These are phyloP conservation scores for Mizuhopecten yessoensis DNA, from an alignment of 1,140 invertebrate genomes.

Conservation along the genomic window DNA sequence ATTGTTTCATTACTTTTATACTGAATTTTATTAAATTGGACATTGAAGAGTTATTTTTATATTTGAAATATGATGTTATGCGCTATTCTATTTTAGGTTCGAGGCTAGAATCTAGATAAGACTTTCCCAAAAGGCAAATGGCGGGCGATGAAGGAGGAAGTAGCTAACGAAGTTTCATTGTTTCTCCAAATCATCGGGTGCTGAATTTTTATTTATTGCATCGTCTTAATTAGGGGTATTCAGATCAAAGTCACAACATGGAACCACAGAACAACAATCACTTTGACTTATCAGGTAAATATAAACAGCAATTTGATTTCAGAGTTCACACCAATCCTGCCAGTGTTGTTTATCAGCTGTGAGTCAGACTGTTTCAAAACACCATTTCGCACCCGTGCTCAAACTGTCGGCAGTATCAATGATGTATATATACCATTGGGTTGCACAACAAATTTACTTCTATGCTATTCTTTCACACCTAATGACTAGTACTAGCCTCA, in stretches of 20 bases:
- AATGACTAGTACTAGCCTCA: too few relatives aligned
- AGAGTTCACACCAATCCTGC: background rate
- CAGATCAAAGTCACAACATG: background rate
- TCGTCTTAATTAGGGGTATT: background rate
- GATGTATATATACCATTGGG: too few relatives aligned
- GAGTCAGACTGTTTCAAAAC: background rate
- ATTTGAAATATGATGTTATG: background rate
- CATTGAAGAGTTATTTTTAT: background rate
- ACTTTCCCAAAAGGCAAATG: background rate
- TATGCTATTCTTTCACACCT: too few relatives aligned
- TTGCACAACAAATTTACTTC: too few relatives aligned
- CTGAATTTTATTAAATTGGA: background rate
- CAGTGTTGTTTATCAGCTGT: too few relatives aligned
- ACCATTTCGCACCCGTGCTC: background rate
- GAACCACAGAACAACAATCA: conserved; percentile 25
- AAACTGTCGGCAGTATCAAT: background rate
- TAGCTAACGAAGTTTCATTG: background rate
- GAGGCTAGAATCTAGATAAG: background rate
- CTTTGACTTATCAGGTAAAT: conserved; percentile 3
- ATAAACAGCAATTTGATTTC: background rate
- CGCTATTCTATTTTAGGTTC: background rate
- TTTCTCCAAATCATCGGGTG: background rate
- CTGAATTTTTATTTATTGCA: background rate
- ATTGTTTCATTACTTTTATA: background rate
- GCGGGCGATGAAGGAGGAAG: background rate